Conservation (phyloP, 2,888 invertebrate species). For the Metellina segmentata region DNA sequence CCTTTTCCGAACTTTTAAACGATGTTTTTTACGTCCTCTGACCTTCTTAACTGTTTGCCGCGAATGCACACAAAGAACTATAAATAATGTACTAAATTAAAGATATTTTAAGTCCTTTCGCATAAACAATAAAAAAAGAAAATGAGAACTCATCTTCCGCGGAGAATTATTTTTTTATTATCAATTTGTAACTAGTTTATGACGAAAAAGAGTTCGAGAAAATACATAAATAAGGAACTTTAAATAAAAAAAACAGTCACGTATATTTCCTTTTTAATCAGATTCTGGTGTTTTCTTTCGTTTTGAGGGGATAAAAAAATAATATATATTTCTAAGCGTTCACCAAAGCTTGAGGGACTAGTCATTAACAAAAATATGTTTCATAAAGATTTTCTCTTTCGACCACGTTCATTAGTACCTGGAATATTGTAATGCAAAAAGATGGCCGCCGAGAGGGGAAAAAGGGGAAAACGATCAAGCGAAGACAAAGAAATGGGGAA, state of each 20-base stretch:
- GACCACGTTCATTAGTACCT: conserved; percentile 66
- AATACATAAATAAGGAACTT: conserved; percentile 69
- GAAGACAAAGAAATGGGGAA: conserved; percentile 55
- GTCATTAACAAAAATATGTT: conserved; percentile 76
- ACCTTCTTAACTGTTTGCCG: conserved; percentile 36
- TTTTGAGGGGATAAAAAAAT: conserved; percentile 43
- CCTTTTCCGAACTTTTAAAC: conserved; percentile 30
- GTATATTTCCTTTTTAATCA: conserved; percentile 73
- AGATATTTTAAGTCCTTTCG: conserved; percentile 44
- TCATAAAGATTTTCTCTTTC: conserved; percentile 62
- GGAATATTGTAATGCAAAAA: conserved; percentile 73
- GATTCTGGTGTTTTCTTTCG: conserved; percentile 69
- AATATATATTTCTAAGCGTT: conserved; percentile 58
- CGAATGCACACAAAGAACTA: conserved; percentile 6
- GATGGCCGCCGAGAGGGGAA: conserved; percentile 37
- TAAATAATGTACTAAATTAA: conserved; percentile 71
- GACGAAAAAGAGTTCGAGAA: conserved; percentile 49
- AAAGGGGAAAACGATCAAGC: conserved; percentile 40
- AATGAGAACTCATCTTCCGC: conserved; percentile 62
- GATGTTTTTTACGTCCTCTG: conserved; percentile 9
- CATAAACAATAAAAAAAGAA: conserved; percentile 28
- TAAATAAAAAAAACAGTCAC: conserved; percentile 55
- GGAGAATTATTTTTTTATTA: conserved; percentile 42
- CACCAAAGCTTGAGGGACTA: conserved; percentile 19
- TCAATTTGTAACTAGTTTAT: conserved; percentile 53